phyloP scores from a whole-genome alignment of 2,888 invertebrate species.

The Luperina nickerlii region DNA sequence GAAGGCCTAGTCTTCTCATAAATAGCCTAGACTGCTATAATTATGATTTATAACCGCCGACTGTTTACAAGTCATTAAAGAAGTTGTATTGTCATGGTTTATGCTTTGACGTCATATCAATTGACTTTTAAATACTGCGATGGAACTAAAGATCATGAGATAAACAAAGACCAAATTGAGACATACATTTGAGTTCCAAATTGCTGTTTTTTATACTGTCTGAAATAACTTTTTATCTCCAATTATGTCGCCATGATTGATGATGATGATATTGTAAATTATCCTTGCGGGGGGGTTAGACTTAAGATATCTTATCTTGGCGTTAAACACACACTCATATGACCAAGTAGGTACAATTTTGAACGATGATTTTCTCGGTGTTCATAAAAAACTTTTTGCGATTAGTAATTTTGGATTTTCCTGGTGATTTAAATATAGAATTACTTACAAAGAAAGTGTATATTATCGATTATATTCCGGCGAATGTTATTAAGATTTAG shows the following conservation, averaged over 20 bases:
- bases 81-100: conserved; percentile 24
- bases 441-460: conserved; percentile 4
- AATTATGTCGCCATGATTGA: conserved; percentile 28
- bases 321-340: conserved; percentile 21
- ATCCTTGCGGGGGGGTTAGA: conserved; percentile 36
- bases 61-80: conserved; percentile 15
- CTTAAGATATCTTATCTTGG: conserved; percentile 16
- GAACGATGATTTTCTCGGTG: conserved; percentile 33
- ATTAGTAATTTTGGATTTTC: conserved; percentile 27
- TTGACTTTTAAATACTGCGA: conserved; percentile 40
- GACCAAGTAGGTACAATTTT: neutral
- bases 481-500: conserved; percentile 8
- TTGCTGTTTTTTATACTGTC: conserved; percentile 14
- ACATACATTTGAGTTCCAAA: conserved; percentile 1
- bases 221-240: conserved; percentile 13
- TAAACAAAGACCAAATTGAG: conserved; percentile 32
- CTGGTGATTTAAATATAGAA: conserved; percentile 5
- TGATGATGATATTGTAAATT: conserved; percentile 9
- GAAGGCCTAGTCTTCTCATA: neutral
- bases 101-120: conserved; percentile 51
- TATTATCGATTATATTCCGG: neutral
- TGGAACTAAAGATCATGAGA: conserved; percentile 14
- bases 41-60: conserved; percentile 35
- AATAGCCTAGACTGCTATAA: neutral
- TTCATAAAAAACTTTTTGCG: neutral